Evolutionary conservation across 2,888 invertebrate genomes (phyloP).

Genomic region (Lordiphosa andalusiaca): DNA sequence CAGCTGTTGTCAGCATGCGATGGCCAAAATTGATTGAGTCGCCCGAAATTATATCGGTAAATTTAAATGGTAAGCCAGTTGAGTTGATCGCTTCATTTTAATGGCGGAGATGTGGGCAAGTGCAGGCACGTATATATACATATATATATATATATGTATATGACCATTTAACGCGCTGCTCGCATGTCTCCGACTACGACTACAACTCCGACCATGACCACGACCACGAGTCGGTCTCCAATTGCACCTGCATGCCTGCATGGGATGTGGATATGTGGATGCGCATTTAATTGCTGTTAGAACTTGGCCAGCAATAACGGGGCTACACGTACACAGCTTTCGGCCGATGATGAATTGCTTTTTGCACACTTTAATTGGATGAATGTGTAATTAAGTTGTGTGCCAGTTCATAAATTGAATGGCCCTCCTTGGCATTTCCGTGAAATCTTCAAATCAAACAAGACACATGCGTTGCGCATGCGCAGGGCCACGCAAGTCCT

Average conservation of each 20-base stretch:
- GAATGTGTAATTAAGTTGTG: slow-evolving; percentile 79
- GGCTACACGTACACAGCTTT: slow-evolving; percentile 4
- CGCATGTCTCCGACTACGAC: slow-evolving; percentile 63
- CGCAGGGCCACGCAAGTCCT: slow-evolving; percentile 47
- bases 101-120: too few species aligned
- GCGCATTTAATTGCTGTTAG: slow-evolving; percentile 61
- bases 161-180: slow-evolving; percentile 65
- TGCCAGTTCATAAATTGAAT: slow-evolving; percentile 53
- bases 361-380: slow-evolving; percentile 77
- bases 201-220: slow-evolving; percentile 11
- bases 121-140: background rate
- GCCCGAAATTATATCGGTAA: slow-evolving; percentile 45
- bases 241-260: slow-evolving; percentile 61
- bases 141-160: slow-evolving; percentile 24
- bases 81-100: slow-evolving; percentile 42
- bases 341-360: slow-evolving; percentile 75
- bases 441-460: slow-evolving; percentile 79
- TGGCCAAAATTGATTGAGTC: slow-evolving; percentile 50
- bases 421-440: slow-evolving; percentile 49
- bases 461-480: slow-evolving; percentile 77
- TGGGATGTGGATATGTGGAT: background rate
- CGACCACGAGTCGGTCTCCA: slow-evolving; percentile 25
- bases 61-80: slow-evolving; percentile 23
- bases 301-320: slow-evolving; percentile 61
- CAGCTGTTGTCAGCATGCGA: slow-evolving; percentile 15